Conservation (phyloP, 2,888 invertebrate species). For the Lissonota sp. region DNA sequence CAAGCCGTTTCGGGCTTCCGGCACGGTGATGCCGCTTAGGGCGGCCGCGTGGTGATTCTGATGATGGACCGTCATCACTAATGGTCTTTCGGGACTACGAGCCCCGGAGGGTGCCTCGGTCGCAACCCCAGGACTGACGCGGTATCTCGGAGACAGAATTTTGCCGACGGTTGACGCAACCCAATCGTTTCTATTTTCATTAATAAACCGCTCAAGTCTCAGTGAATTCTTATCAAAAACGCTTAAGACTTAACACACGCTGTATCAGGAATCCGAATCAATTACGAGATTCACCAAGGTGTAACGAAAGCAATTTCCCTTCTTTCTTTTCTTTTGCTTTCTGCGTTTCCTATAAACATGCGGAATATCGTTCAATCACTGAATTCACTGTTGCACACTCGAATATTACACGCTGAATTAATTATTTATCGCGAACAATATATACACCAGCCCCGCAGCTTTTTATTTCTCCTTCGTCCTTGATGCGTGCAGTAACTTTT, state of each 20-base stretch:
- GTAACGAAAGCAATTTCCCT: constrained; percentile 31
- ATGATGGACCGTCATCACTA: constrained; percentile 83
- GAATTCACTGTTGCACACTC: constrained; percentile 38
- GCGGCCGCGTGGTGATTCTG: constrained; percentile 83
- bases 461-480: constrained; percentile 24
- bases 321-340: constrained; percentile 1
- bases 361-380: constrained; percentile 38
- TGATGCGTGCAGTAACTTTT: constrained; percentile 30
- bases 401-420: constrained; percentile 10
- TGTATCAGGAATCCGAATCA: not conserved
- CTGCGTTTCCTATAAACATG: not conserved
- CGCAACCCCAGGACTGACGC: constrained; percentile 81
- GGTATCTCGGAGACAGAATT: constrained; percentile 82
- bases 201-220: not conserved
- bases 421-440: not conserved
- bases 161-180: constrained; percentile 76
- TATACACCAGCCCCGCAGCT: no score
- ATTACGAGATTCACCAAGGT: constrained; percentile 21
- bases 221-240: no score
- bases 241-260: not conserved
- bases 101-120: constrained; percentile 80
- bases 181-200: not conserved
- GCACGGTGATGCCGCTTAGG: constrained; percentile 80
- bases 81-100: constrained; percentile 77
- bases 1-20: constrained; percentile 75